A percentile compares a stretch with the other conserved stretches of the same genome.
Evolutionary conservation across 2,113 vertebrate genomes (phyloP).

Genomic region (Neodon shergylaensis): DNA sequence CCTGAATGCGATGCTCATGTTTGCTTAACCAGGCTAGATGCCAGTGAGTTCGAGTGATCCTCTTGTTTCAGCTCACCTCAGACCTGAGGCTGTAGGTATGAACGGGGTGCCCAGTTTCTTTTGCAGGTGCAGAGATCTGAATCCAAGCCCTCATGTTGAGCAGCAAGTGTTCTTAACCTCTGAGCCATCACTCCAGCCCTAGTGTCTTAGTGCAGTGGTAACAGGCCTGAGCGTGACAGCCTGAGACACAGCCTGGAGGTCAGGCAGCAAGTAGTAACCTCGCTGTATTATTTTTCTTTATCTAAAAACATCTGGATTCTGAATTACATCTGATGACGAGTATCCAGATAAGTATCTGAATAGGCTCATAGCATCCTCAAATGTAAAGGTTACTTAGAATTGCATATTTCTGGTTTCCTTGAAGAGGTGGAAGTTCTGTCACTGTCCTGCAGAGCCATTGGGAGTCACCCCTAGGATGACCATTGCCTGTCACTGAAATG

Average conservation of each 20-base stretch:
- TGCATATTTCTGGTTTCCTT: not conserved
- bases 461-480: not conserved
- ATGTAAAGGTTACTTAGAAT: not conserved
- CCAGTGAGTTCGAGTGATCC: not conserved
- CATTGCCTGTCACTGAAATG: rapidly evolving
- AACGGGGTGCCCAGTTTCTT: not conserved
- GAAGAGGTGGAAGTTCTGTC: not conserved
- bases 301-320: not conserved
- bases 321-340: not conserved
- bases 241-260: not conserved
- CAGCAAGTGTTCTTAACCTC: not conserved
- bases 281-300: not conserved
- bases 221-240: not conserved
- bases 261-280: not conserved
- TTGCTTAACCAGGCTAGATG: not conserved
- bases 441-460: not conserved
- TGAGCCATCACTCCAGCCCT: not conserved
- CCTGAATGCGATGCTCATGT: not conserved
- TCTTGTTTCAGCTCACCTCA: not conserved
- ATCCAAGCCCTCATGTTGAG: not conserved
- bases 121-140: not conserved
- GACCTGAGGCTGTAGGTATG: not conserved
- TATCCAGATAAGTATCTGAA: not conserved
- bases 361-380: not conserved
- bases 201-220: not conserved